Conservation (phyloP, 2,113 vertebrate genomes). For the Spheniscus mendiculus region DNA sequence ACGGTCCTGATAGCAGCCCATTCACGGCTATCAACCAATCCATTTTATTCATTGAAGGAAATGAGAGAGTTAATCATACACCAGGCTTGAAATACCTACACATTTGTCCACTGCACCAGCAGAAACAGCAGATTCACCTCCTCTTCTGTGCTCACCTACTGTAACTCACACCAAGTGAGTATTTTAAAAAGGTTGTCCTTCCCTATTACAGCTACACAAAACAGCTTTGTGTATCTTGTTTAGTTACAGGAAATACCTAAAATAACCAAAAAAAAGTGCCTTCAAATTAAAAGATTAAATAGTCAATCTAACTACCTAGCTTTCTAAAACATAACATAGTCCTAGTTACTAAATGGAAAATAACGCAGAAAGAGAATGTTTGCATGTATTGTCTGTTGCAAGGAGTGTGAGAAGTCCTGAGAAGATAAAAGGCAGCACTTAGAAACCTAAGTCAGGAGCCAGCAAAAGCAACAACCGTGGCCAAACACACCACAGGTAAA, state of each 20-base stretch:
- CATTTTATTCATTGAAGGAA: background rate
- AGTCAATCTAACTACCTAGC: background rate
- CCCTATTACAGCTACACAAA: background rate
- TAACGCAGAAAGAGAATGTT: background rate
- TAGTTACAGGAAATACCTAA: background rate
- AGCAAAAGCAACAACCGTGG: background rate
- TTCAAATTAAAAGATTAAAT: background rate
- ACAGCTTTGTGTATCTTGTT: background rate
- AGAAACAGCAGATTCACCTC: constrained; percentile 3
- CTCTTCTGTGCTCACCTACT: background rate
- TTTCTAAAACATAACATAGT: background rate
- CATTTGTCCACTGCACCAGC: background rate
- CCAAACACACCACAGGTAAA: background rate
- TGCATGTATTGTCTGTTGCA: background rate
- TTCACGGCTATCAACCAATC: background rate
- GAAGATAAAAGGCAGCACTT: background rate
- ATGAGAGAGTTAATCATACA: background rate
- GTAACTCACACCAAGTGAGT: background rate
- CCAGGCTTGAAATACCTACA: background rate
- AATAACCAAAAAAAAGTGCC: background rate
- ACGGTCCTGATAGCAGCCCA: background rate
- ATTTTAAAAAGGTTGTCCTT: background rate
- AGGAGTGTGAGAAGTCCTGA: background rate
- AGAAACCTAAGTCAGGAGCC: background rate
- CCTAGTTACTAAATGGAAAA: background rate